Percentiles rank a stretch among this genome's conserved stretches.
phyloP scores from a whole-genome alignment of 1,140 invertebrate species.

The Brachionus calyciflorus region DNA sequence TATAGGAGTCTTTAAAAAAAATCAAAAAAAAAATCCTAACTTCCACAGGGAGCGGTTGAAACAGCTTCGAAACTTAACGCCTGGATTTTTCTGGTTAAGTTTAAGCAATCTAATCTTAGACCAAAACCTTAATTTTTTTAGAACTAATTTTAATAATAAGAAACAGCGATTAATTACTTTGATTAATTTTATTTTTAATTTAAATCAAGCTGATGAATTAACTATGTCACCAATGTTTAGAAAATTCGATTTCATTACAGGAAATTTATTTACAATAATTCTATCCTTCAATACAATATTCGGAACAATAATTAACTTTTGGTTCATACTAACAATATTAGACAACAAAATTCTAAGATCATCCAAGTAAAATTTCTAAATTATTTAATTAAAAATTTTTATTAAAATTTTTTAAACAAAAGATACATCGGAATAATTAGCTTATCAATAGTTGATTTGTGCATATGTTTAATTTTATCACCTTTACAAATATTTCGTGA shows the following conservation, averaged over 20 bases:
- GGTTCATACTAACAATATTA: constrained; percentile 31
- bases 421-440: constrained; percentile 44
- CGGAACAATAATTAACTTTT: constrained; percentile 27
- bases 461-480: constrained; percentile 6
- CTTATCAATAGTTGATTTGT: constrained; percentile 17
- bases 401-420: too few relatives aligned
- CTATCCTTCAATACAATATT: constrained; percentile 1
- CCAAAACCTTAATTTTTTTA: too few relatives aligned
- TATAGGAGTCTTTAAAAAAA: too few relatives aligned
- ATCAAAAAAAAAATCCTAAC: too few relatives aligned
- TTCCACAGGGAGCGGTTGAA: too few relatives aligned
- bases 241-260: not conserved
- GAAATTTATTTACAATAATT: not conserved
- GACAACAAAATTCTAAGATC: constrained; percentile 16
- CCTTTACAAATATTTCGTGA: constrained; percentile 39
- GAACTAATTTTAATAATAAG: too few relatives aligned
- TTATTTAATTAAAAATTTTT: too few relatives aligned
- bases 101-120: too few relatives aligned
- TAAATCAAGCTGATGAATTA: constrained; percentile 9
- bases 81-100: too few relatives aligned
- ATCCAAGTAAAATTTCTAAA: constrained; percentile 13
- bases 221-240: not conserved
- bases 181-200: constrained; percentile 11
- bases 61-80: too few relatives aligned
- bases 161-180: too few relatives aligned